These are phyloP conservation scores for Scomberomorus guttatus DNA, from an alignment of 2,797 vertebrate species.

Conservation along the genomic window DNA sequence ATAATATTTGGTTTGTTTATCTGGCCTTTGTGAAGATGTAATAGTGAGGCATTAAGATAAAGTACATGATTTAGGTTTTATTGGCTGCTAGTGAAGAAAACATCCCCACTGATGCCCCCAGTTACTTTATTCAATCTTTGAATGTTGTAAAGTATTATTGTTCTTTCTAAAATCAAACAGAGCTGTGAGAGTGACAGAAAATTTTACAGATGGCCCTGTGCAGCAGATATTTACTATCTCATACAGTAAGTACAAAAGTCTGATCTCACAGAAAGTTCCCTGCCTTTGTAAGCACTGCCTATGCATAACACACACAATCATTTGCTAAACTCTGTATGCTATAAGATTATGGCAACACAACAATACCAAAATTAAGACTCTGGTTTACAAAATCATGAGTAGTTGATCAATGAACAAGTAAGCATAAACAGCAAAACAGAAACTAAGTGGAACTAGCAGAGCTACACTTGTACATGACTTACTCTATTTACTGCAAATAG, in stretches of 20 bases:
- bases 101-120: conserved; percentile 3
- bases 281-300: neutral
- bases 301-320: neutral
- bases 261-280: neutral
- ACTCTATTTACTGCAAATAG: neutral
- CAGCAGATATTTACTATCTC: neutral
- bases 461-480: too few relatives aligned
- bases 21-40: conserved; percentile 57
- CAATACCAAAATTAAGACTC: neutral
- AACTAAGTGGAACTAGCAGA: neutral
- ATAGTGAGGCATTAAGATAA: conserved; percentile 57
- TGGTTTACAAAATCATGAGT: neutral
- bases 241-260: neutral
- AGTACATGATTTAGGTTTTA: conserved; percentile 57
- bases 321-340: neutral
- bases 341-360: neutral
- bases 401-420: too few relatives aligned
- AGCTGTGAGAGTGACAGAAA: neutral
- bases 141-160: conserved; percentile 26
- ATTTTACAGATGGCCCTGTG: neutral
- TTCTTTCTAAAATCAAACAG: conserved; percentile 16
- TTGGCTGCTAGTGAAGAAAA: conserved; percentile 53
- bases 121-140: conserved; percentile 37
- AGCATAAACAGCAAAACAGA: neutral
- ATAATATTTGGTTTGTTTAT: conserved; percentile 69